Evolutionary conservation across 1,140 invertebrate genomes (phyloP), one percentile per base, ranked within the genome.

Genomic region (Temnothorax longispinosus): DNA sequence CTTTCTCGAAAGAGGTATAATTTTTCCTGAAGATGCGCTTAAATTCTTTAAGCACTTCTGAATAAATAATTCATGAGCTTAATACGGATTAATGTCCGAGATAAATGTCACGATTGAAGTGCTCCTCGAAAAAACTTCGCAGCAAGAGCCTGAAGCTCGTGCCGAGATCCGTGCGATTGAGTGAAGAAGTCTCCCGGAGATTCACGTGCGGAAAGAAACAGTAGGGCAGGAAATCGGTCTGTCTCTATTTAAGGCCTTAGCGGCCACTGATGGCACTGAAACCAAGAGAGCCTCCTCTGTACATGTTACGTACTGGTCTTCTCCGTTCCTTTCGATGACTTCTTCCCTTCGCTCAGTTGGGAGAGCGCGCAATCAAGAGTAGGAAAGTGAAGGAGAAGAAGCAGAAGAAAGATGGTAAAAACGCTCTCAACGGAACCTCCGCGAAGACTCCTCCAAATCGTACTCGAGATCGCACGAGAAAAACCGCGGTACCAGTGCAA

Each of bases 151-250:
- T 13, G 52, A 58, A 11, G 27, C 6, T 58, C 15, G 65, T 64
- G 15, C 32, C 11, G 32, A 89, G 35, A 47, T 13, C n/a, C 7
- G 21, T 35, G 41, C 21, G 8, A 27, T n/a, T 35, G 38, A 58
- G 5, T 67, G 60, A 60, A 67, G 52, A 54, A 54, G 52, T 27
- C 27, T 27, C 52, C 52, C 5, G 52, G 27, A 35, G 75, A 60
- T 18, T 74, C 35, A 65, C n/a, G 62, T 56, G 75, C 76, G 56
- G 41, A 74, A 85, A 87, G 85, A 87, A 54, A 88, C 75, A 41
- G 71, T 82, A 35, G 58, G 88, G 91, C 92, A 92, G 93, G 93
- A 94, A 94, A 94, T 94, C 90, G 89, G 93, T 93, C 92, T 91
- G 84, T 93, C 91, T 90, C 93, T 94, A 92, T 92, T 93, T 88